Base-by-base conservation (phyloP, 2,797 vertebrate genomes). In the Mastacembelus armatus region DNA sequence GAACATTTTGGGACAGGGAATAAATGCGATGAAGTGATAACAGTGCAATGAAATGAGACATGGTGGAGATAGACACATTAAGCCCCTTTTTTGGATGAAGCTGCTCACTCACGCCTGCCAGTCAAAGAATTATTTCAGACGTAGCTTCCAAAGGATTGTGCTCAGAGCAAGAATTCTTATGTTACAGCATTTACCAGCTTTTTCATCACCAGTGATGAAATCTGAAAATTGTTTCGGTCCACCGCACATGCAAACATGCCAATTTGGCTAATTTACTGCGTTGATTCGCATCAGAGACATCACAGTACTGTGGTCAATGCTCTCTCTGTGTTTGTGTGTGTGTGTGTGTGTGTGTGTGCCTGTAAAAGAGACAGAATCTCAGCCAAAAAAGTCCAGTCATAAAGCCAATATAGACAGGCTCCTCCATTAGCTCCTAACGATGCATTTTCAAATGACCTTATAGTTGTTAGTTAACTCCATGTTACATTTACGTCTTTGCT, bases 391-490 rank as follows among this genome's bases (percentile, higher is more conserved):
- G 64, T 65, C 59, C 65, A 62, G 47, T 35, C 30, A n/a, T 47
- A 71, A 62, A 82, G 83, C 83, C 84, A 91, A 69, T 56, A 61
- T 36, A 86, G 87, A 90, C 80, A 71, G 62, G 69, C 74, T 59
- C 71, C 64, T 77, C 76, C 79, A 89, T 90, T 91, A 82, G 71
- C 80, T 75, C 58, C 76, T 47, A 91, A 84, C 64, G 12, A 87
- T 51, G 80, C 84, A 84, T 80, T 83, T 85, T 77, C 60, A 74
- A 86, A 74, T 65, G 77, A 84, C 78, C 71, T 78, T 56, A 70
- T 57, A 59, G 66, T 78, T 68, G 84, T 73, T 21, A 62, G 43
- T 9, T 35, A 68, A 78, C 61, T 67, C 45, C 51, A 40, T 39
- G 48, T 56, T 61, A 58, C 38, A 15, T 43, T 59, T 49, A 44